Conservation (phyloP, 2,888 invertebrate species). For the Tenthredo mesomela region DNA sequence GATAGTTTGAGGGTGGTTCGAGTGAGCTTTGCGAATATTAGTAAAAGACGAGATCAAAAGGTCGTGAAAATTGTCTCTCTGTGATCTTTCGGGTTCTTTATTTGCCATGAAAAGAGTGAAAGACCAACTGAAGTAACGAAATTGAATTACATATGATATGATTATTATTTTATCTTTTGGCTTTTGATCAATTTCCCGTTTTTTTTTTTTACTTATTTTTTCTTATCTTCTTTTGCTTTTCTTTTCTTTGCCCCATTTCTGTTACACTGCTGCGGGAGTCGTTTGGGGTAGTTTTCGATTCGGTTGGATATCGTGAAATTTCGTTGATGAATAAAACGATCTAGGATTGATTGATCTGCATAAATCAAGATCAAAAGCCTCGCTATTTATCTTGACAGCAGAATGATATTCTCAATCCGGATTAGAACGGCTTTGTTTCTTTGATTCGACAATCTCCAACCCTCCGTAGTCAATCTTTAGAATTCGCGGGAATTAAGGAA, state of each 20-base stretch:
- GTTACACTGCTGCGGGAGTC: not conserved
- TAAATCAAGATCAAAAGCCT: not conserved
- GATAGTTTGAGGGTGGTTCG: slow-evolving; percentile 1
- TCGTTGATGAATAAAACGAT: not conserved
- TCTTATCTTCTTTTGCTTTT: not conserved
- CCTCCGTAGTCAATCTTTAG: not conserved
- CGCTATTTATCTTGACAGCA: not conserved
- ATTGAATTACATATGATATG: not conserved
- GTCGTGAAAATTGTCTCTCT: not conserved
- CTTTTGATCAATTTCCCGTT: not conserved
- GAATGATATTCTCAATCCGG: not conserved
- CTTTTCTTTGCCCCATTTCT: not conserved
- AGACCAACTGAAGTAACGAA: not conserved
- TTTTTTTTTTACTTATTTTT: not conserved
- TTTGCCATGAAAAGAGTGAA: not conserved
- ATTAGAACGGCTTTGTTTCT: slow-evolving; percentile 18
- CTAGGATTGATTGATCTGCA: slow-evolving; percentile 1
- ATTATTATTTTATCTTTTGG: not conserved
- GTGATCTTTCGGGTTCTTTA: slow-evolving; percentile 5
- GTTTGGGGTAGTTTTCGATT: not conserved
- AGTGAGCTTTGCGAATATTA: not conserved
- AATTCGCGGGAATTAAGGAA: not conserved
- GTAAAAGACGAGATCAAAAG: not conserved
- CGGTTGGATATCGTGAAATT: not conserved
- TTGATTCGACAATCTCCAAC: not conserved